Conservation (phyloP, 2,888 invertebrate genomes). For the Augiades crinisus region DNA sequence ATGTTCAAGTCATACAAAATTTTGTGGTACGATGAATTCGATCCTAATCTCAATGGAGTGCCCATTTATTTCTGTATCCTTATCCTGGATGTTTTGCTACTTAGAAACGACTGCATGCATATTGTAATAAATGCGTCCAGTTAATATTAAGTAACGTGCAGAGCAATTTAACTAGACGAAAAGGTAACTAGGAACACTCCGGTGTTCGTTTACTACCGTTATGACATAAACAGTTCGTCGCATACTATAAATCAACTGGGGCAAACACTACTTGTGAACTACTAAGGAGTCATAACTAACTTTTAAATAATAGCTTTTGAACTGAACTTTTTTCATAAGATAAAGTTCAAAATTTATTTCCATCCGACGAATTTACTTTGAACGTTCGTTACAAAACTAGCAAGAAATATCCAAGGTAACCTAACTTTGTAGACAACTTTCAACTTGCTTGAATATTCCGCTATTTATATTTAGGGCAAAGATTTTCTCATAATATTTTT, state of each 20-base stretch:
- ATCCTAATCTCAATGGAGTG: no score
- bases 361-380: constrained; percentile 20
- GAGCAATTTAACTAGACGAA: no score
- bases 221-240: no score
- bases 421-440: constrained; percentile 5
- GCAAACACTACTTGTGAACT: constrained; percentile 8
- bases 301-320: constrained; percentile 21
- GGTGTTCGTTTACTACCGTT: no score
- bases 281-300: constrained; percentile 11
- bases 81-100: no score
- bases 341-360: constrained; percentile 22
- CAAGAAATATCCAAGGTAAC: constrained; percentile 18
- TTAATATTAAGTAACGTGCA: no score
- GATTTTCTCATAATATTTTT: background rate
- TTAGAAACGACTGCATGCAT: no score
- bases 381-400: constrained; percentile 23
- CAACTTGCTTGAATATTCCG: background rate
- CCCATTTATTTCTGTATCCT: no score
- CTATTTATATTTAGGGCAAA: constrained; percentile 4
- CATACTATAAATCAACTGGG: background rate
- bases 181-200: no score
- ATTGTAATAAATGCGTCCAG: no score
- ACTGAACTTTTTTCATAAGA: constrained; percentile 21
- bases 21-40: no score
- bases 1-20: no score